Evolutionary conservation across 2,888 invertebrate genomes (phyloP).

Genomic region (Pterostichus madidus): DNA sequence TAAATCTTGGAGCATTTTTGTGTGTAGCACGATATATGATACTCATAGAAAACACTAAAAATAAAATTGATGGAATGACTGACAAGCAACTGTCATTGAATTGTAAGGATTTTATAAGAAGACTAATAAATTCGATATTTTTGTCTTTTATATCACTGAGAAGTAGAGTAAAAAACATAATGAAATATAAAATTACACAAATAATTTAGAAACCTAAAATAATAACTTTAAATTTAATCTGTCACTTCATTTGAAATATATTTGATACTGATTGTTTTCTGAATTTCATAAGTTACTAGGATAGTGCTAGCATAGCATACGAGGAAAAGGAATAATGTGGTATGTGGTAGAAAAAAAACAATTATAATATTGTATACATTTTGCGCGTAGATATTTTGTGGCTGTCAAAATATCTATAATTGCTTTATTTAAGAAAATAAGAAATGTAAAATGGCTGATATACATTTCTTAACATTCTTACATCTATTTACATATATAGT

Average conservation of each 20-base stretch:
- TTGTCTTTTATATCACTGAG: conserved; percentile 44
- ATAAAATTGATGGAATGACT: conserved; percentile 70
- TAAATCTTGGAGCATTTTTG: not conserved
- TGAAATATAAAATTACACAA: conserved; percentile 6
- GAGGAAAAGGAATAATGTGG: too few relatives aligned
- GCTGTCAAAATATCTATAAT: conserved; percentile 65
- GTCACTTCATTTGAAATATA: conserved; percentile 11
- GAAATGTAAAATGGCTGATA: conserved; percentile 68
- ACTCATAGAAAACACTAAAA: conserved; percentile 68
- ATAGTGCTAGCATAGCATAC: too few relatives aligned
- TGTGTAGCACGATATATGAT: conserved; percentile 48
- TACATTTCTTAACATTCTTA: conserved; percentile 67
- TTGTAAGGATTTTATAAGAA: conserved; percentile 29
- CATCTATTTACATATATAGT: conserved; percentile 63
- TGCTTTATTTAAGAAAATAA: conserved; percentile 67
- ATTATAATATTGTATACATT: conserved; percentile 3
- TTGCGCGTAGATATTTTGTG: conserved; percentile 63
- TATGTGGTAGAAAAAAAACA: too few relatives aligned
- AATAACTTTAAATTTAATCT: not conserved
- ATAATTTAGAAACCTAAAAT: conserved; percentile 11
- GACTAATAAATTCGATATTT: conserved; percentile 38
- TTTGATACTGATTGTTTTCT: too few relatives aligned
- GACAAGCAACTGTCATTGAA: conserved; percentile 59
- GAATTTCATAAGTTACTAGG: too few relatives aligned
- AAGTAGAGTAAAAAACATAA: conserved; percentile 10